Evolutionary conservation across 2,888 invertebrate genomes (phyloP), one percentile per base, ranked within the genome.

Genomic region (Trissolcus japonicus): DNA sequence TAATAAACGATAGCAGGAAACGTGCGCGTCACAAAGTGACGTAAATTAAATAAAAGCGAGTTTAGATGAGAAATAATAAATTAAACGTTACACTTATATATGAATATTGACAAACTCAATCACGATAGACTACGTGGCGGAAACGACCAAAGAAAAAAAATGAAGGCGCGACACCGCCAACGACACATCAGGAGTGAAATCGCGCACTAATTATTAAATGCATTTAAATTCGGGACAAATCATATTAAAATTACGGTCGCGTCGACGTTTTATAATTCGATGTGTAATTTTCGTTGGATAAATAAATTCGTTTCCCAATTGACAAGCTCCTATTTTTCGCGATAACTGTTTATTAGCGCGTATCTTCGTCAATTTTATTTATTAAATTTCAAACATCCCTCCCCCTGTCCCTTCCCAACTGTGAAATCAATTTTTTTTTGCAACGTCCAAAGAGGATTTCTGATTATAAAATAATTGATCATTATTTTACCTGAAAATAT

Each of bases 271-370:
- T 35, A 19, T 51, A 25, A 17, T 51, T 62, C 35, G 16, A 54
- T 60, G 54, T 60, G 59, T 54, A 60, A 68, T 68, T 68, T 54
- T 21, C 43, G 17, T 11, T 16, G 46, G 60, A 68, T 68, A 68
- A 68, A 55, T 61, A 55, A 61, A 69, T 61, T 17, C 46, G 46
- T 43, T 35, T 54, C 29, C 16, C 62, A 29, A 71, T 51, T 62
- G 69, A 71, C 69, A 62, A 51, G 62, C 43, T 57, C 43, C 46
- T 51, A 25, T 63, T 57, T 71, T 69, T 69, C 40, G n/a, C 71
- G 46, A 53, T 72, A 72, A 72, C 51, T 55, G 60, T 73, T 73
- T 60, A 73, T 73, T 73, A 73, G 73, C 66, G 55, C 56, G 62
- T 56, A 51, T 13, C 72, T n/a, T 48, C 54, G 65, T 59, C 65